phyloP scores from a whole-genome alignment of 2,797 vertebrate genomes.

The Enteromius mattozi region DNA sequence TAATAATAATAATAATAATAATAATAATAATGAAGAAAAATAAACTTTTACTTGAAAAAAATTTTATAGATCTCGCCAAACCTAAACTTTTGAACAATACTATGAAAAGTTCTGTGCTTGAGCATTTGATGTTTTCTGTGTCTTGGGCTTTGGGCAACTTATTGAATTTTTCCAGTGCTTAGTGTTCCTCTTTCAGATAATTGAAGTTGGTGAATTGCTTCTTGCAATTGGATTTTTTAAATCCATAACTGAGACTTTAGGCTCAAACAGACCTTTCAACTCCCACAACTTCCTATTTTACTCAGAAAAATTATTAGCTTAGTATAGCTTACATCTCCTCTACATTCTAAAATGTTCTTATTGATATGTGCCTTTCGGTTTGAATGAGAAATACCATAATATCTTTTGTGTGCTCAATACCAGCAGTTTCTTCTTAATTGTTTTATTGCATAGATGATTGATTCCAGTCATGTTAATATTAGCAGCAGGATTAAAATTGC shows the following conservation, averaged over 20 bases:
- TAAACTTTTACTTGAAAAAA: background rate
- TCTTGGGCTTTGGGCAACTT: background rate
- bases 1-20: too few species aligned
- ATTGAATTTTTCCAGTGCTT: background rate
- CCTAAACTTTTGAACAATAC: background rate
- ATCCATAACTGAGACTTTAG: background rate
- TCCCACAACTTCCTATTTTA: background rate
- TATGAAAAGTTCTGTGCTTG: background rate
- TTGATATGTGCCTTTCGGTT: background rate
- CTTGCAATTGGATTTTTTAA: slow-evolving; percentile 2
- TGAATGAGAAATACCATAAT: background rate
- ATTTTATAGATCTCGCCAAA: background rate
- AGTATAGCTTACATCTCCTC: background rate
- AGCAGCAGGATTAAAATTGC: background rate
- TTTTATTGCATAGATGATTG: background rate
- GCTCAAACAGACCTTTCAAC: slow-evolving; percentile 1
- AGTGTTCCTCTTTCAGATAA: background rate
- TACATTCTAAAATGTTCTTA: background rate
- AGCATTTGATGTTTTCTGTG: background rate
- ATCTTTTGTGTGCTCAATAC: background rate
- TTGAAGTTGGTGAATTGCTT: background rate
- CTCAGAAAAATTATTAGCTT: background rate
- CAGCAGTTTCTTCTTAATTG: background rate
- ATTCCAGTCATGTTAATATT: background rate
- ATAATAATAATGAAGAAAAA: too few species aligned